Evolutionary conservation across 2,113 vertebrate species (phyloP).

Genomic region (Pholis gunnellus): DNA sequence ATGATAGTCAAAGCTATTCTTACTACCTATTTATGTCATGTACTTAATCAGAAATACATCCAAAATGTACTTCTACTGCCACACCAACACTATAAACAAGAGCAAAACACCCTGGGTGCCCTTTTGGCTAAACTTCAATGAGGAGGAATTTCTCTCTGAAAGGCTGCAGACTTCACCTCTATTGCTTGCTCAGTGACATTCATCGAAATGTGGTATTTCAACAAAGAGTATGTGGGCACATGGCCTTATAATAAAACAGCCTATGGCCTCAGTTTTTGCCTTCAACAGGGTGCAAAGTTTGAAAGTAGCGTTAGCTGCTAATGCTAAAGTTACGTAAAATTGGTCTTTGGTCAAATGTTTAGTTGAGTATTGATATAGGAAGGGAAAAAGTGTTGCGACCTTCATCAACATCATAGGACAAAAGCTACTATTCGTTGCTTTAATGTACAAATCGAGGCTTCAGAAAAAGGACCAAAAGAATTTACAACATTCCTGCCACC

Average conservation of each 20-base stretch:
- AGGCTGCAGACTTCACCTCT: neutral
- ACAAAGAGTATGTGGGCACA: neutral
- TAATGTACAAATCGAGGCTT: neutral
- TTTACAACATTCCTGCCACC: neutral
- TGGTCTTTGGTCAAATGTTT: neutral
- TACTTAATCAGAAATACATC: neutral
- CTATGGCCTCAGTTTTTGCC: neutral
- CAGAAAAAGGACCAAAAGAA: neutral
- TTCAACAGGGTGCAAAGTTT: neutral
- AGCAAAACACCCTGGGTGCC: neutral
- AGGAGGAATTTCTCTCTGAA: neutral
- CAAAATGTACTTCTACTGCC: neutral
- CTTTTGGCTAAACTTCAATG: neutral
- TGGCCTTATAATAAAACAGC: neutral
- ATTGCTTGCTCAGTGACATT: neutral
- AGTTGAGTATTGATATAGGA: neutral
- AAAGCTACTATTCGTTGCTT: no score
- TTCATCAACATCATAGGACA: neutral
- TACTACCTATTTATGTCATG: neutral
- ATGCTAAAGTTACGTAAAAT: neutral
- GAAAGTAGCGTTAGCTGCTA: neutral
- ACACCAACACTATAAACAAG: neutral
- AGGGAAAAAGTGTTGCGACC: neutral
- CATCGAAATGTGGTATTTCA: constrained; percentile 8
- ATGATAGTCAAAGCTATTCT: neutral